These are phyloP conservation scores for Acleris holmiana DNA, from an alignment of 2,888 invertebrate genomes.

Conservation along the genomic window DNA sequence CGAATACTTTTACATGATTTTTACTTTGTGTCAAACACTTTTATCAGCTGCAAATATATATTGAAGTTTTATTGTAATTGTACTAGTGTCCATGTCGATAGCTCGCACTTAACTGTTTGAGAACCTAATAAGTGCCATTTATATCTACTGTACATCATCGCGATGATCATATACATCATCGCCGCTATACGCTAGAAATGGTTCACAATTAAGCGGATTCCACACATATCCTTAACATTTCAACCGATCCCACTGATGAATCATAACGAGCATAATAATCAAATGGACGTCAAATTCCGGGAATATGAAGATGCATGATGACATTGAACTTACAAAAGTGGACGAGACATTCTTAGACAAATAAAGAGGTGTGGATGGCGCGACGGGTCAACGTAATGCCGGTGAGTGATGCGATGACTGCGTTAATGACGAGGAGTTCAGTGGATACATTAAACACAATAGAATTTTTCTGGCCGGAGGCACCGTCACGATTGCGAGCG, in stretches of 20 bases:
- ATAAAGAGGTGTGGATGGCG: slow-evolving; percentile 53
- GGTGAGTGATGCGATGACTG: slow-evolving; percentile 62
- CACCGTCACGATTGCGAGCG: slow-evolving; percentile 65
- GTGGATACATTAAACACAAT: slow-evolving; percentile 77
- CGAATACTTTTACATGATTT: slow-evolving; percentile 22
- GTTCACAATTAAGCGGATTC: slow-evolving; percentile 59
- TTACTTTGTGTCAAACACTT: too few relatives aligned
- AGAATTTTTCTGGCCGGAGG: slow-evolving; percentile 79
- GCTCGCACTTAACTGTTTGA: too few relatives aligned
- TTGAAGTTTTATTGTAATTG: too few relatives aligned
- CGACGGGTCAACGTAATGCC: slow-evolving; percentile 62
- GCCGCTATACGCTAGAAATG: slow-evolving; percentile 20
- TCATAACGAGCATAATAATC: slow-evolving; percentile 58
- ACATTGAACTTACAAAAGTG: slow-evolving; percentile 57
- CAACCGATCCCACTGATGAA: slow-evolving; percentile 57
- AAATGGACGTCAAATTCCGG: slow-evolving; percentile 63
- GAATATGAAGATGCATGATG: slow-evolving; percentile 59
- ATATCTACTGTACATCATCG: not conserved
- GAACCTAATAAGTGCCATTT: not conserved
- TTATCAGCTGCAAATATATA: too few relatives aligned
- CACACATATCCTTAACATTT: slow-evolving; percentile 55
- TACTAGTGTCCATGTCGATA: too few relatives aligned
- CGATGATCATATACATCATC: too few relatives aligned
- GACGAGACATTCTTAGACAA: slow-evolving; percentile 50
- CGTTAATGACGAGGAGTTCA: slow-evolving; percentile 79